Conservation (phyloP, 2,797 vertebrate species). For the Glossophaga mutica region DNA sequence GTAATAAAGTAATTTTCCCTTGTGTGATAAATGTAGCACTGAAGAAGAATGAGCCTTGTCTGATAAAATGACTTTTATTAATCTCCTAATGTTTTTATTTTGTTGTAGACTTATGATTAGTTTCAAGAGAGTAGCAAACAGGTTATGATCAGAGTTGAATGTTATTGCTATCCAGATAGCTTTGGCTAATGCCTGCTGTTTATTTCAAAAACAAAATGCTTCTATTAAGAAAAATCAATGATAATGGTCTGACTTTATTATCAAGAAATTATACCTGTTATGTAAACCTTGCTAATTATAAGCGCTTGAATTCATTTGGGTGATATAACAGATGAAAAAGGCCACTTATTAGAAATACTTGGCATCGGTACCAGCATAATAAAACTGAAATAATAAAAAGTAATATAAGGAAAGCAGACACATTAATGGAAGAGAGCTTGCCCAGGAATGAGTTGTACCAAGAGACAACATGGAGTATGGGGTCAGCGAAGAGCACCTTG, state of each 20-base stretch:
- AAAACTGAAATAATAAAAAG: constrained; percentile 50
- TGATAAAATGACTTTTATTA: constrained; percentile 73
- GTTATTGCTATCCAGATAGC: constrained; percentile 59
- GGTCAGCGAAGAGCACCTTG: neutral
- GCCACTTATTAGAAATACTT: constrained; percentile 64
- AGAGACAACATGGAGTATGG: neutral
- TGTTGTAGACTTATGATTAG: constrained; percentile 70
- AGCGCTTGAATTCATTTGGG: constrained; percentile 68
- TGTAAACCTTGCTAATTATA: constrained; percentile 72
- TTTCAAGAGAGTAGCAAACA: constrained; percentile 66
- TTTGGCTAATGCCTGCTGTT: constrained; percentile 67
- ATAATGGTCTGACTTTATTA: constrained; percentile 70
- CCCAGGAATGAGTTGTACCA: neutral
- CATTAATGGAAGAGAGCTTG: constrained; percentile 13
- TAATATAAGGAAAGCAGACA: constrained; percentile 30
- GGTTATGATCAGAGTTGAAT: constrained; percentile 54
- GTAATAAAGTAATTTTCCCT: constrained; percentile 58
- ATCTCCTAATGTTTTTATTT: constrained; percentile 72
- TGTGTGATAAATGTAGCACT: constrained; percentile 54
- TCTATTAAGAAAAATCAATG: constrained; percentile 73
- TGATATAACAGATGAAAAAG: constrained; percentile 61
- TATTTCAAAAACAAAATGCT: constrained; percentile 66
- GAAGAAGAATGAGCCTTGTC: constrained; percentile 62
- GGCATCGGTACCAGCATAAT: neutral
- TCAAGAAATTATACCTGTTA: constrained; percentile 73